Conservation (phyloP, 2,888 invertebrate genomes). For the Tethea ocularis region DNA sequence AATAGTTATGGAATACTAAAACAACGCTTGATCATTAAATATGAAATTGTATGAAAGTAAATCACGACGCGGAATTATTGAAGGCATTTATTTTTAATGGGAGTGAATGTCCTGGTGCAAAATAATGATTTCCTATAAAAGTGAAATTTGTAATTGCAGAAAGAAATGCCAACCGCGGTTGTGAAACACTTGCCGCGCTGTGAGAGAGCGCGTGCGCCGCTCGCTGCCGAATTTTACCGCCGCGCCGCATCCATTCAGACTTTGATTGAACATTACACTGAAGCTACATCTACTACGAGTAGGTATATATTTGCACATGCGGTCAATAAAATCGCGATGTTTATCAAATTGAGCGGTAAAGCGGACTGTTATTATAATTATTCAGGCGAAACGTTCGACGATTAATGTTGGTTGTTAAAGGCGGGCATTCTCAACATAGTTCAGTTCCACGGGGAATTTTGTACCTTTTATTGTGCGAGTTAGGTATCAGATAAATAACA, state of each 20-base stretch:
- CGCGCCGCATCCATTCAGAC: slow-evolving; percentile 32
- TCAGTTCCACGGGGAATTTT: background rate
- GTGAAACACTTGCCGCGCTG: slow-evolving; percentile 40
- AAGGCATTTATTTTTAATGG: background rate
- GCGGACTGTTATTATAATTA: slow-evolving; percentile 7
- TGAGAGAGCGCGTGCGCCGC: slow-evolving; percentile 44
- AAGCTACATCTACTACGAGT: background rate
- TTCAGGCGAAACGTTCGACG: slow-evolving; percentile 9
- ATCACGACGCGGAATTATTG: background rate
- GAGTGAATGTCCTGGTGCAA: slow-evolving; percentile 11
- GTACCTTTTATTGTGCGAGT: background rate
- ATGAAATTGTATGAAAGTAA: background rate
- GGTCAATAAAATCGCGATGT: slow-evolving; percentile 13
- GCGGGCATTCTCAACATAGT: background rate
- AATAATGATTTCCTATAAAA: slow-evolving; percentile 22
- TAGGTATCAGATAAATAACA: too few species aligned
- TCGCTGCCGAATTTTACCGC: slow-evolving; percentile 56
- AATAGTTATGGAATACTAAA: background rate
- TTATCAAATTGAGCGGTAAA: slow-evolving; percentile 14
- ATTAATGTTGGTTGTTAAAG: background rate
- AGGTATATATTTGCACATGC: slow-evolving; percentile 10
- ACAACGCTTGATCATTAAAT: background rate
- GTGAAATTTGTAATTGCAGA: slow-evolving; percentile 16
- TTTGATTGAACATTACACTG: slow-evolving; percentile 40
- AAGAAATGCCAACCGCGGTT: slow-evolving; percentile 26